phyloP scores from a whole-genome alignment of 2,888 invertebrate species.

The Hermaeophaga mercurialis region DNA sequence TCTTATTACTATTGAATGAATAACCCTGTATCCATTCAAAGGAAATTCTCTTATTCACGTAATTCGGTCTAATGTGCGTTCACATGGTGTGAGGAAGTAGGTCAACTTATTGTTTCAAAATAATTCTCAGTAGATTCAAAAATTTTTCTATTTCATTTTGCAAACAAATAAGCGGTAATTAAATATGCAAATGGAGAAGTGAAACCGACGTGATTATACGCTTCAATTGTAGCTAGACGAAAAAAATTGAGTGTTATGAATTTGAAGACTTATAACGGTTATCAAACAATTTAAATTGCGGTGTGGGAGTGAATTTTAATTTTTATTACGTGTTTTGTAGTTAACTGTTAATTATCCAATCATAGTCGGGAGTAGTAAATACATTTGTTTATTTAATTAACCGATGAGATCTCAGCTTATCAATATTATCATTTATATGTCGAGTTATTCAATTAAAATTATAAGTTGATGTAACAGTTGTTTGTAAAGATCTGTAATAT shows the following conservation, averaged over 20 bases:
- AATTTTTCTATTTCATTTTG: slow-evolving; percentile 16
- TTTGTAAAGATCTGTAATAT: no score
- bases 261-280: neutral
- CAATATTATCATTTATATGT: neutral
- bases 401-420: neutral
- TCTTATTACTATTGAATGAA: no score
- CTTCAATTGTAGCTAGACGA: slow-evolving; percentile 8
- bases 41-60: neutral
- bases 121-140: slow-evolving; percentile 8
- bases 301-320: slow-evolving; percentile 4
- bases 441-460: neutral
- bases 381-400: neutral
- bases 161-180: slow-evolving; percentile 21
- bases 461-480: neutral
- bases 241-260: slow-evolving; percentile 3
- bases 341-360: neutral
- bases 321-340: slow-evolving; percentile 5
- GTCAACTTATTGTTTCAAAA: slow-evolving; percentile 23
- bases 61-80: slow-evolving; percentile 13
- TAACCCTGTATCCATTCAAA: neutral
- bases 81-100: slow-evolving; percentile 14
- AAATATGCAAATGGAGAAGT: slow-evolving; percentile 18
- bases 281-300: slow-evolving; percentile 1
- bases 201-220: slow-evolving; percentile 13
- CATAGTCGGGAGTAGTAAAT: neutral